Evolutionary conservation across 2,113 vertebrate species (phyloP), one percentile per base, ranked within the genome.

Genomic region (Neoarius graeffei): DNA sequence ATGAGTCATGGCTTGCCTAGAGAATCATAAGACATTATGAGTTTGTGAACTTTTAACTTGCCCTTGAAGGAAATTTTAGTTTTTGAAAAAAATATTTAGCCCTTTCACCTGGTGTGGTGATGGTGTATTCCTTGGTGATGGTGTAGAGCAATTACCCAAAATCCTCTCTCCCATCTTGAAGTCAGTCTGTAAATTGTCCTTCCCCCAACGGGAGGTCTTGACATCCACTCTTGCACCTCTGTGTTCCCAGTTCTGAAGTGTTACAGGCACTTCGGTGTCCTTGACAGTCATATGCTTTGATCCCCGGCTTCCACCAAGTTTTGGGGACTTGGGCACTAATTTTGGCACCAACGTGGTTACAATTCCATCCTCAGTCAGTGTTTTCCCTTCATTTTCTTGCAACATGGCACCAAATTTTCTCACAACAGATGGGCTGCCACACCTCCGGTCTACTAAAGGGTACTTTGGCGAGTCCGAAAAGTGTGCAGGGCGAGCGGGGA

Each of bases 91-190:
- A 48, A 5, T n/a, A 0, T 67, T 52, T 66, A 20, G 8, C 7
- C 10, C 67, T 62, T 89, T 90, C 57, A 95, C 95, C 93, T 94
- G 92, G 66, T 91, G 94, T 59, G 54, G 71, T 5, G 69, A 59
- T 48, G 69, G 52, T 52, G 87, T 83, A 48, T 94, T 91, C 20
- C 83, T 94, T 57, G 84, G 67, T 90, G 83, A 87, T 93, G 91
- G 35, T 77, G 91, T 92, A 60, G 92, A 79, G 19, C 90, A 96
- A 86, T 91, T 95, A 94, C 95, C 96, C 92, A 96, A 89, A 90
- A 95, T 93, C 91, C 96, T 97, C 93, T 96, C 95, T 91, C 97
- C 96, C 93, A 95, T 95, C 86, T 96, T 96, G 71, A 96, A 96
- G 90, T 96, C 96, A 0, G 96, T 96, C 30, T 95, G 95, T 0